phyloP scores from a whole-genome alignment of 2,888 invertebrate species.

The Alentia gelatinosa region DNA sequence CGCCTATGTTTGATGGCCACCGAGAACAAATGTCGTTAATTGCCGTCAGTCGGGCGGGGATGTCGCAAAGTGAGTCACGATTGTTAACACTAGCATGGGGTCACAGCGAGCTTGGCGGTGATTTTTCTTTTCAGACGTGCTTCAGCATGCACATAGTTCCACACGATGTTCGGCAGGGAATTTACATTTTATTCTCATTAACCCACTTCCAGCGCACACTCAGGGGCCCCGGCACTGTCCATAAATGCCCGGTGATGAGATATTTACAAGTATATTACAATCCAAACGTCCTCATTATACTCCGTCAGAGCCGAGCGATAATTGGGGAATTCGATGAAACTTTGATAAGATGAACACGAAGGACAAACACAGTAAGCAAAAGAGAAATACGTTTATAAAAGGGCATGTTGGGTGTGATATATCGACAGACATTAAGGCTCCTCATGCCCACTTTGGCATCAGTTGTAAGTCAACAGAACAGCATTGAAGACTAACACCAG shows the following conservation, averaged over 20 bases:
- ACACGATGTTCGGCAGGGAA: not conserved
- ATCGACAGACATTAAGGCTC: not conserved
- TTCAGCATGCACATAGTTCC: not conserved
- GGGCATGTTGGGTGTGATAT: not conserved
- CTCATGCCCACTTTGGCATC: not conserved
- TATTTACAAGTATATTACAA: slow-evolving; percentile 25
- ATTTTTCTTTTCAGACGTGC: slow-evolving; percentile 30
- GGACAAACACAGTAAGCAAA: not conserved
- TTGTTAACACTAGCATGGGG: slow-evolving; percentile 20
- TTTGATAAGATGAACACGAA: not conserved
- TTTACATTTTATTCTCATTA: slow-evolving; percentile 38
- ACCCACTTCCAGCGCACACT: not conserved
- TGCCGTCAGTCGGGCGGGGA: slow-evolving; percentile 33
- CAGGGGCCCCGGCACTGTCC: not conserved
- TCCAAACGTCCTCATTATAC: not conserved
- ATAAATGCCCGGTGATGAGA: not conserved
- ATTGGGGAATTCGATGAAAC: not conserved
- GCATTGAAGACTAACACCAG: not conserved
- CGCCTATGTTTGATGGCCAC: slow-evolving; percentile 37
- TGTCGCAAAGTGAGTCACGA: slow-evolving; percentile 47
- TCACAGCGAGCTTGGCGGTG: not conserved
- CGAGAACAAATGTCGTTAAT: slow-evolving; percentile 47
- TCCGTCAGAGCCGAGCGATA: not conserved
- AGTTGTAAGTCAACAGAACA: not conserved
- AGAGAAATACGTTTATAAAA: slow-evolving; percentile 10